A percentile compares a stretch with the other conserved stretches of the same genome.
Evolutionary conservation across 2,797 vertebrate species (phyloP).

Genomic region (Parauchenoglanis ngamensis): DNA sequence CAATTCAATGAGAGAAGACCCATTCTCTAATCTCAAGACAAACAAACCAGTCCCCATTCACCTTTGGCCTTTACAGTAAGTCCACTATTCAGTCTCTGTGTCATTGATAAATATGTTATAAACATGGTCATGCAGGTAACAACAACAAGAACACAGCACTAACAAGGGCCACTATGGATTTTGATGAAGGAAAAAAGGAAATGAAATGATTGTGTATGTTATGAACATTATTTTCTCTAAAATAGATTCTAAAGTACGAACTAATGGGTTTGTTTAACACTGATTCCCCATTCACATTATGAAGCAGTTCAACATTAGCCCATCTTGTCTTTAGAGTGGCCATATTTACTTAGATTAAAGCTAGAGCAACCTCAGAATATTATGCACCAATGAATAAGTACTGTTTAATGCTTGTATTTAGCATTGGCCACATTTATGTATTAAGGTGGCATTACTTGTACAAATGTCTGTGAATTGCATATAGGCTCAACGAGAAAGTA

Average conservation of each 20-base stretch:
- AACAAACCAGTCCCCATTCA: not conserved
- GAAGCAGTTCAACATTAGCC: not conserved
- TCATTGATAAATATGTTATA: slow-evolving; percentile 4
- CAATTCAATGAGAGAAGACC: not conserved
- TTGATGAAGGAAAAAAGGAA: not conserved
- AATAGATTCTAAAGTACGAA: not conserved
- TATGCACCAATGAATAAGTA: not conserved
- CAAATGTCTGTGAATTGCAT: not conserved
- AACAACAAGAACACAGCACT: too few species aligned
- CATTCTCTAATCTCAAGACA: slow-evolving; percentile 10
- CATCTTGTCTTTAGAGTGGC: not conserved
- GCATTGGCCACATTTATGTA: not conserved
- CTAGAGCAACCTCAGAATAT: not conserved
- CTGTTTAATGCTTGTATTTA: not conserved
- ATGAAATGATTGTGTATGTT: not conserved
- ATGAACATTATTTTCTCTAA: not conserved
- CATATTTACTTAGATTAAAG: not conserved
- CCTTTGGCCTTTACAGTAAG: not conserved
- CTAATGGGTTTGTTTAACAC: not conserved
- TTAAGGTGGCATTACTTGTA: not conserved
- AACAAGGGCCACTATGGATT: not conserved
- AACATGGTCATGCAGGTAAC: not conserved
- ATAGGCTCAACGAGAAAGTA: not conserved
- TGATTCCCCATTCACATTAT: not conserved
- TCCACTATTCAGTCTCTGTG: not conserved